Percentiles rank a stretch among this genome's conserved stretches.
These are phyloP conservation scores for Rhagonycha lutea DNA, from an alignment of 2,888 invertebrate species.

Conservation along the genomic window DNA sequence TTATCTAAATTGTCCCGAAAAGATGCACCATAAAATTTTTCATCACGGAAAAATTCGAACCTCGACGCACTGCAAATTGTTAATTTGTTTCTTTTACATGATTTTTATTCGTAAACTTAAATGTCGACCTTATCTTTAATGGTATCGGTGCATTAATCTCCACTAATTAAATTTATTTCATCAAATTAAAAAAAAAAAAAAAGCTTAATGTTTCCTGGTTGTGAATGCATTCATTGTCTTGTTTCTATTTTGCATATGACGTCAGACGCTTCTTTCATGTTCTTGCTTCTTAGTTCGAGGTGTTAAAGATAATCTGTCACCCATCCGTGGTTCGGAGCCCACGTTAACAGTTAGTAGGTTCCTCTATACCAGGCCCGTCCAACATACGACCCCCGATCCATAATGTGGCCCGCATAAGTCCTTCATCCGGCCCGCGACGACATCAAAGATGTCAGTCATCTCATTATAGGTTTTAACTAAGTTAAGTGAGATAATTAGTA, in stretches of 20 bases:
- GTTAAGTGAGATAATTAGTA: no score
- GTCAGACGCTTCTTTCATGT: neutral
- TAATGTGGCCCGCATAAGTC: no score
- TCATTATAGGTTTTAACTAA: no score
- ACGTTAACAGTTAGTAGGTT: no score
- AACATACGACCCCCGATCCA: no score
- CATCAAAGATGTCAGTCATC: no score
- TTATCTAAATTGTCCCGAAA: neutral
- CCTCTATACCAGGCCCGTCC: no score
- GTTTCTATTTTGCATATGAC: neutral
- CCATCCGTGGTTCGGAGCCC: no score
- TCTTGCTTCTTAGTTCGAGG: neutral
- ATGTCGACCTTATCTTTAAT: constrained; percentile 13
- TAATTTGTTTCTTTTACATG: neutral
- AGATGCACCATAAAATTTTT: neutral
- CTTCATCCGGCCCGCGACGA: no score
- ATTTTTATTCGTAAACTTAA: constrained; percentile 12
- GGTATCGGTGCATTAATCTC: constrained; percentile 22
- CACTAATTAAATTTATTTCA: constrained; percentile 20
- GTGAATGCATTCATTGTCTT: constrained; percentile 8
- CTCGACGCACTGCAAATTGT: neutral
- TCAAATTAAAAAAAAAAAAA: constrained; percentile 15
- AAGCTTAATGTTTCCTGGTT: constrained; percentile 25
- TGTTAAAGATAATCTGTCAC: no score
- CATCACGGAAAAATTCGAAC: neutral